Conservation (phyloP, 2,113 vertebrate species). For the Lycaon pictus region DNA sequence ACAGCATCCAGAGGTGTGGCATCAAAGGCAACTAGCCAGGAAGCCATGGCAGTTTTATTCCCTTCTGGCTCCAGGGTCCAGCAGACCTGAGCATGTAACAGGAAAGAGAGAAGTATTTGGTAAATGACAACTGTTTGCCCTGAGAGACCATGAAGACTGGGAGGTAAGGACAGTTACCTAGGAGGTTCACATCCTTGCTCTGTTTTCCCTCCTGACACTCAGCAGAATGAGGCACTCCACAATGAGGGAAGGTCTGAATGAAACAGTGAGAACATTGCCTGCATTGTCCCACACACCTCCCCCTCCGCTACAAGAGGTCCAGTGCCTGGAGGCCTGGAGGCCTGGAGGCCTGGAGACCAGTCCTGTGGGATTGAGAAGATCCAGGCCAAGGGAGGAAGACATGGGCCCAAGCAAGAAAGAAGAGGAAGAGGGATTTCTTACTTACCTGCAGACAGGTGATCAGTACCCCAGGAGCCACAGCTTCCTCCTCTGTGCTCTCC, state of each 20-base stretch:
- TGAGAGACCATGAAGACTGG: not conserved
- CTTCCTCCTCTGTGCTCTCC: not conserved
- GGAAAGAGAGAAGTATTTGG: not conserved
- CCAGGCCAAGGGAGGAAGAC: not conserved
- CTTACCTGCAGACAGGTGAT: not conserved
- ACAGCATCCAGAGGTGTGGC: not conserved
- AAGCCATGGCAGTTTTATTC: not conserved
- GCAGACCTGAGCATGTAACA: not conserved
- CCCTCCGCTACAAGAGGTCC: not conserved
- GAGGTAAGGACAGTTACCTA: not conserved
- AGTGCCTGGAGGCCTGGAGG: not conserved
- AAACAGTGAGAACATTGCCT: rapidly evolving
- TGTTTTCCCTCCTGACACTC: not conserved
- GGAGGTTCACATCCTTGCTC: not conserved
- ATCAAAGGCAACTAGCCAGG: not conserved
- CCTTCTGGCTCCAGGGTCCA: not conserved
- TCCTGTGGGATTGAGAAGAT: not conserved
- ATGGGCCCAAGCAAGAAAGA: not conserved
- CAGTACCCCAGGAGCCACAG: not conserved
- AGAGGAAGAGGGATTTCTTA: not conserved
- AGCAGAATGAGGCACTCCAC: not conserved
- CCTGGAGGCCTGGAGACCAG: not conserved
- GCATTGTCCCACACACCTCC: rapidly evolving
- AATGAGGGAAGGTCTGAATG: not conserved
- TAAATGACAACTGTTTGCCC: not conserved